A percentile compares a stretch with the other conserved stretches of the same genome.
phyloP scores from a whole-genome alignment of 2,888 invertebrate species.

The Cantharis lateralis region DNA sequence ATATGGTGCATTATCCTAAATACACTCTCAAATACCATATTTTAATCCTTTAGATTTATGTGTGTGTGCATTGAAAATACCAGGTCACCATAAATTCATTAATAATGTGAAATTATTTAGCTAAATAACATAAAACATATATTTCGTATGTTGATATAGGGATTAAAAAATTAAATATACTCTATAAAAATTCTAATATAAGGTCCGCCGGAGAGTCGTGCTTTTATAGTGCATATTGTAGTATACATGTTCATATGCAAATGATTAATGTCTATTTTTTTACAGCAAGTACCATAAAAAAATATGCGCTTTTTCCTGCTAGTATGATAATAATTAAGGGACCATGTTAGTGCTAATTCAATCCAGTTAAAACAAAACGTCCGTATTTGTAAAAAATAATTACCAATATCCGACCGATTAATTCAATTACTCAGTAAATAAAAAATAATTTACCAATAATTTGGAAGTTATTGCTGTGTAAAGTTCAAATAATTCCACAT shows the following conservation, averaged over 20 bases:
- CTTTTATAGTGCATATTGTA: neutral
- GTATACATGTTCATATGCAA: neutral
- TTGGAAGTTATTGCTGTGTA: neutral
- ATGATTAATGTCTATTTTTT: neutral
- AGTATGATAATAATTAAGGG: neutral
- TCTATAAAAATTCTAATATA: neutral
- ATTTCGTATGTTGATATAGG: neutral
- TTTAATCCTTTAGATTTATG: conserved; percentile 28
- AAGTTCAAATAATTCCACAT: neutral
- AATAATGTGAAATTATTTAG: neutral
- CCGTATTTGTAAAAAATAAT: neutral
- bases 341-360: neutral
- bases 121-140: neutral
- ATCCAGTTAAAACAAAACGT: neutral
- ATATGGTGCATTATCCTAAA: conserved; percentile 22
- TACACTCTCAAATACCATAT: conserved; percentile 27
- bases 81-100: conserved; percentile 13
- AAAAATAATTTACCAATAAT: neutral
- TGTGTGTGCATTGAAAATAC: neutral
- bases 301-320: neutral
- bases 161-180: neutral
- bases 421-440: neutral
- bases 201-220: neutral
- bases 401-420: neutral
- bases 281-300: neutral